phyloP scores from a whole-genome alignment of 2,113 vertebrate genomes.

The Rostratula benghalensis region DNA sequence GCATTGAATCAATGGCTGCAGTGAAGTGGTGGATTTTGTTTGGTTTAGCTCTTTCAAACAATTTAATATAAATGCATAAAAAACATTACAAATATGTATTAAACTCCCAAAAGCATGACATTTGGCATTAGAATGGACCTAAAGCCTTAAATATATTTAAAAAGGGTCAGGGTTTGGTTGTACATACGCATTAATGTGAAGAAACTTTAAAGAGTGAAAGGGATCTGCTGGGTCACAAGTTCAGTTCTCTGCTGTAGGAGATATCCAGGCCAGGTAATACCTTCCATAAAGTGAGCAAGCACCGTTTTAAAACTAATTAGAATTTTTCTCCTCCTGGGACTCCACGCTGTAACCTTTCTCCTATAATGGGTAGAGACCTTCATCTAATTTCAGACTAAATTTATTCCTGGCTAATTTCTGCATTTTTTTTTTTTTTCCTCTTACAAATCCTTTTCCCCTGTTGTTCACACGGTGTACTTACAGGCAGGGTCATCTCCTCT shows the following conservation, averaged over 20 bases:
- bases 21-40: neutral
- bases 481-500: neutral
- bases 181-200: accelerated
- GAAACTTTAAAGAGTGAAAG: neutral
- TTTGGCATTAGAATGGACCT: neutral
- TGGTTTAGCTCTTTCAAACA: neutral
- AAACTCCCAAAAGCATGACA: accelerated
- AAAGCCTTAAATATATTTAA: neutral
- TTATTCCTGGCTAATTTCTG: neutral
- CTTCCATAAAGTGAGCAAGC: neutral
- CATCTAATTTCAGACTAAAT: neutral
- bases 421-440: neutral
- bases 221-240: conserved; percentile 3
- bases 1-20: neutral
- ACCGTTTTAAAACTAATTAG: neutral
- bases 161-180: neutral
- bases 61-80: neutral
- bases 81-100: neutral
- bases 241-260: conserved; percentile 20
- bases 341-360: neutral
- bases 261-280: neutral
- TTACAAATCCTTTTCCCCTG: neutral
- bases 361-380: neutral
- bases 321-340: conserved; percentile 9
- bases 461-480: neutral